Conservation (phyloP, 2,113 vertebrate genomes). For the Mobula birostris region DNA sequence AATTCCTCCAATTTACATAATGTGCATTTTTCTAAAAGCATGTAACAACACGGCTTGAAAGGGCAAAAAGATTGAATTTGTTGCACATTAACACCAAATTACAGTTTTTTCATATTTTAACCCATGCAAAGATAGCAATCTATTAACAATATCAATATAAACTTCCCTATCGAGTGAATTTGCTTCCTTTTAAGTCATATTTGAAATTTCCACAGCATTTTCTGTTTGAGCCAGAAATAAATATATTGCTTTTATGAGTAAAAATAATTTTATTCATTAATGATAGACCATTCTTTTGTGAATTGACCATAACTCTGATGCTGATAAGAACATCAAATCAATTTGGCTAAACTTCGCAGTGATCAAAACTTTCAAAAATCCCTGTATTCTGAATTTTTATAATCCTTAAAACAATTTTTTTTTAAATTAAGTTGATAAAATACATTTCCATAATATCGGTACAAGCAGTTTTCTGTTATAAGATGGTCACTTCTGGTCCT, state of each 20-base stretch:
- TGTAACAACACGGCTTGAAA: background rate
- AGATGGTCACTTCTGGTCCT: background rate
- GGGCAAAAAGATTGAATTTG: background rate
- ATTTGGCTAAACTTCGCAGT: background rate
- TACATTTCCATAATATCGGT: background rate
- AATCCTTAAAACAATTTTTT: background rate
- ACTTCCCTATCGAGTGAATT: background rate
- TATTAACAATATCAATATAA: background rate
- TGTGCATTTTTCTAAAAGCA: background rate
- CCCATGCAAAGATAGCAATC: background rate
- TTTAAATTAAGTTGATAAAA: background rate
- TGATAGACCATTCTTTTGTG: background rate
- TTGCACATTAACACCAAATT: background rate
- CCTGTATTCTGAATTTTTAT: background rate
- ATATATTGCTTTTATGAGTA: background rate
- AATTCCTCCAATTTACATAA: background rate
- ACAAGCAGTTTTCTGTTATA: background rate
- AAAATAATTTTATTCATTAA: slow-evolving; percentile 22
- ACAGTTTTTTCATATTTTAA: background rate
- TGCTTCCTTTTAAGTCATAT: background rate
- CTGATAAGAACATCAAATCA: background rate
- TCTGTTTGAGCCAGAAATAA: background rate
- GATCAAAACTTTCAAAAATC: background rate
- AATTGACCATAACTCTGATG: background rate
- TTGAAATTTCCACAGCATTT: background rate